Evolutionary conservation across 1,140 invertebrate species (phyloP).

Genomic region (Triops longicaudatus): DNA sequence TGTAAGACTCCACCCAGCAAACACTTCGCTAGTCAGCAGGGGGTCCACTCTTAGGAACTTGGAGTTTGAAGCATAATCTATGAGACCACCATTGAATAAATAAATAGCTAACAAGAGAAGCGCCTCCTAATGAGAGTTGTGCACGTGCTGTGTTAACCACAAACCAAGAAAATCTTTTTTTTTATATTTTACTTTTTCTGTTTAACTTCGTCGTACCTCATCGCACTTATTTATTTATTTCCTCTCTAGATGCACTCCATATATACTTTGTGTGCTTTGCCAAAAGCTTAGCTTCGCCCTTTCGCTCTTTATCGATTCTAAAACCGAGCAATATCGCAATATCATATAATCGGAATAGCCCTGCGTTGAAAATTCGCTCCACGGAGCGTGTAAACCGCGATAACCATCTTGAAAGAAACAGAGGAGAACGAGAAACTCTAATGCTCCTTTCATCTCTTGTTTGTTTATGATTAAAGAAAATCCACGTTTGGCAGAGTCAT

Average conservation of each 20-base stretch:
- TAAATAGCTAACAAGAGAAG: conserved; percentile 15
- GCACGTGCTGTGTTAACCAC: conserved; percentile 3
- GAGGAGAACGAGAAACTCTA: background rate
- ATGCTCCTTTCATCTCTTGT: background rate
- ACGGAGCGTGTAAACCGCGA: background rate
- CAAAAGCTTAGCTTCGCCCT: no score
- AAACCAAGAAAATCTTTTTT: background rate
- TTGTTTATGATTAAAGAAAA: no score
- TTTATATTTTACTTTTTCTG: background rate
- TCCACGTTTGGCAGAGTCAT: no score
- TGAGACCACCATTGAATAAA: conserved; percentile 11
- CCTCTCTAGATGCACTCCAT: no score
- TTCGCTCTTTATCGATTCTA: no score
- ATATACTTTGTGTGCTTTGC: no score
- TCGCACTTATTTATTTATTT: background rate
- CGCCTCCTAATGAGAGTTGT: conserved; percentile 14
- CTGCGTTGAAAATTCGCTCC: background rate
- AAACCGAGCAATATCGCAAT: no score
- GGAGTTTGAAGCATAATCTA: background rate
- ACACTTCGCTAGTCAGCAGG: conserved; percentile 10
- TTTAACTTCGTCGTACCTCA: background rate
- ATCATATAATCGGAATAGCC: background rate
- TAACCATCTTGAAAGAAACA: background rate
- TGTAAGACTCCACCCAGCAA: conserved; percentile 14
- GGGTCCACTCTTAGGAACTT: background rate